Evolutionary conservation across 2,797 vertebrate species (phyloP).

Genomic region (Pogonophryne albipinna): DNA sequence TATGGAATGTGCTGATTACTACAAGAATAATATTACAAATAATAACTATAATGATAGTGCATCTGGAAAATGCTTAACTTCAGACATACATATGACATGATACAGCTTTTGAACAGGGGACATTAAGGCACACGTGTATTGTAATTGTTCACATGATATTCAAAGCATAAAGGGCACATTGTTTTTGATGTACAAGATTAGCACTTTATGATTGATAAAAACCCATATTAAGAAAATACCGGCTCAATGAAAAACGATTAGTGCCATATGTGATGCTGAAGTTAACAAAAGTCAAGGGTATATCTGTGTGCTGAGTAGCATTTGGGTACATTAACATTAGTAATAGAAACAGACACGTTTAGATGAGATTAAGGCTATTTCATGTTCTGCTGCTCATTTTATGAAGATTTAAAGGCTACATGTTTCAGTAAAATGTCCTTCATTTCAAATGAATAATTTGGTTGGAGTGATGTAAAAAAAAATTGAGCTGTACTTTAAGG

Average conservation of each 20-base stretch:
- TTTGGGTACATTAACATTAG: slow-evolving; percentile 2
- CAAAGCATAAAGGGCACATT: neutral
- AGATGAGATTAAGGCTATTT: slow-evolving; percentile 7
- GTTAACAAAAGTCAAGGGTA: neutral
- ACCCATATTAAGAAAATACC: neutral
- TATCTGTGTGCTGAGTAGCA: slow-evolving; percentile 1
- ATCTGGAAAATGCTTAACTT: neutral
- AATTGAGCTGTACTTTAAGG: neutral
- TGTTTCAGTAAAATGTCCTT: neutral
- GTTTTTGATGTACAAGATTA: neutral
- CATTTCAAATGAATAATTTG: slow-evolving; percentile 1
- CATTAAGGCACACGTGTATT: neutral
- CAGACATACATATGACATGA: neutral
- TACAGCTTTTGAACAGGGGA: neutral
- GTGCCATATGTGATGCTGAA: neutral
- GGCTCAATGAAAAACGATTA: neutral
- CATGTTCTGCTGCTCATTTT: slow-evolving; percentile 5
- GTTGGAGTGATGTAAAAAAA: neutral
- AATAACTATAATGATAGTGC: neutral
- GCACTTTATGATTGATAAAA: neutral
- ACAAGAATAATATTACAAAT: neutral
- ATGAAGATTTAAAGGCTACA: slow-evolving; percentile 7
- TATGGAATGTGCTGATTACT: neutral
- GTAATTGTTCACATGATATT: too few species aligned
- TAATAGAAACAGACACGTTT: slow-evolving; percentile 1